Percentiles rank a stretch among this genome's conserved stretches.
Evolutionary conservation across 2,797 vertebrate genomes (phyloP).

Genomic region (Pristis pectinata): DNA sequence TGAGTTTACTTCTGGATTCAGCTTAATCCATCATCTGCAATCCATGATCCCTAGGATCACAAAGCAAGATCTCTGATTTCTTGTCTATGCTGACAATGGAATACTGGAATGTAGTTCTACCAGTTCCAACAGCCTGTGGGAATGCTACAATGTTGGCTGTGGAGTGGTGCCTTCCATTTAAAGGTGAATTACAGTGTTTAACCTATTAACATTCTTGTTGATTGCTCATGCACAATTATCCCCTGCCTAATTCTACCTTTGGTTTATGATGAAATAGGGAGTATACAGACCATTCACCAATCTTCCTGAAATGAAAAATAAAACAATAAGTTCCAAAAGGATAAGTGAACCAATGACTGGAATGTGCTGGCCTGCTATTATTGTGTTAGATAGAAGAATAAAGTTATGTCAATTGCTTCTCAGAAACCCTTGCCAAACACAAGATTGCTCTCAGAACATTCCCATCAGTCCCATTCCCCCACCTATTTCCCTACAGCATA

Average conservation of each 20-base stretch:
- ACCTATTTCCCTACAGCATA: too few species aligned
- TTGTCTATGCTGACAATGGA: neutral
- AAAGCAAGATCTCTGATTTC: neutral
- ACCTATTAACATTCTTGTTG: neutral
- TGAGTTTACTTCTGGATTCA: neutral
- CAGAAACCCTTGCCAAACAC: too few species aligned
- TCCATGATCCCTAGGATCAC: neutral
- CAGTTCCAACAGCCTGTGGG: neutral
- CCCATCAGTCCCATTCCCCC: too few species aligned
- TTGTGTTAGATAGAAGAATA: neutral
- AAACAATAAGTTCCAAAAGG: neutral
- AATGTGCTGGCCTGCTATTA: neutral
- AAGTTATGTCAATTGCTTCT: too few species aligned
- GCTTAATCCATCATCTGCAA: neutral
- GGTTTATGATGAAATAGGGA: neutral
- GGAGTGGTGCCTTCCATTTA: neutral
- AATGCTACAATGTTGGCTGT: neutral
- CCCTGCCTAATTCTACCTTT: neutral
- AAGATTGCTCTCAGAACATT: too few species aligned
- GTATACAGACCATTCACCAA: neutral
- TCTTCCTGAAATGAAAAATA: neutral
- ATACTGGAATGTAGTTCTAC: neutral
- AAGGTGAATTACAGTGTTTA: constrained; percentile 5
- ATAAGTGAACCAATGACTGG: neutral
- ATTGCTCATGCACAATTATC: neutral